phyloP scores from a whole-genome alignment of 2,113 vertebrate species.

The Fregetta grallaria region DNA sequence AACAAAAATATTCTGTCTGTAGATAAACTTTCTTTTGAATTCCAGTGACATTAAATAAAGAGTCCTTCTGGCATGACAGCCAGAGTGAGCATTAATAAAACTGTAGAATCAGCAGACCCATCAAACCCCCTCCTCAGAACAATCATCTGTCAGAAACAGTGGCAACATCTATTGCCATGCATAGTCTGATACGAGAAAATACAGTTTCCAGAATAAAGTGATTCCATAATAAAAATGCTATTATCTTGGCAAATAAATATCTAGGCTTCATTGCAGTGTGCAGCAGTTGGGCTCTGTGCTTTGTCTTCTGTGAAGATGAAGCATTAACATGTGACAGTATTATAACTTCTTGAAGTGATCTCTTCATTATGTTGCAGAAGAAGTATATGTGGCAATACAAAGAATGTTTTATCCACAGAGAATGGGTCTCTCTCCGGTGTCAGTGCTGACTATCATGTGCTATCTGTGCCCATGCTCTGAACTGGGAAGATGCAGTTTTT shows the following conservation, averaged over 20 bases:
- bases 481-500: background rate
- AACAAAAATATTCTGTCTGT: background rate
- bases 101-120: background rate
- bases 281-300: background rate
- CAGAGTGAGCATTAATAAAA: background rate
- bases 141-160: background rate
- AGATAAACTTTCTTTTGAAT: background rate
- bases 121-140: background rate
- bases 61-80: background rate
- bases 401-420: background rate
- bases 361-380: constrained; percentile 15
- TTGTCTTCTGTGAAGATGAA: constrained; percentile 17
- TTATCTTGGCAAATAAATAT: background rate
- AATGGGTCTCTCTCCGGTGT: background rate
- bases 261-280: background rate
- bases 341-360: constrained; percentile 29
- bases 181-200: background rate
- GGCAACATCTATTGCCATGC: background rate
- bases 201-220: background rate
- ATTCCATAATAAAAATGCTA: background rate
- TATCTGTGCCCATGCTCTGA: background rate
- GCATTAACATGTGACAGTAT: constrained; percentile 2
- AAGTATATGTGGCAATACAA: background rate
- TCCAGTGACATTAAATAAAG: background rate
- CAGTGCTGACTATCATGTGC: constrained; percentile 55